Base-by-base conservation (phyloP, 2,888 invertebrate genomes). In the Alentia gelatinosa region DNA sequence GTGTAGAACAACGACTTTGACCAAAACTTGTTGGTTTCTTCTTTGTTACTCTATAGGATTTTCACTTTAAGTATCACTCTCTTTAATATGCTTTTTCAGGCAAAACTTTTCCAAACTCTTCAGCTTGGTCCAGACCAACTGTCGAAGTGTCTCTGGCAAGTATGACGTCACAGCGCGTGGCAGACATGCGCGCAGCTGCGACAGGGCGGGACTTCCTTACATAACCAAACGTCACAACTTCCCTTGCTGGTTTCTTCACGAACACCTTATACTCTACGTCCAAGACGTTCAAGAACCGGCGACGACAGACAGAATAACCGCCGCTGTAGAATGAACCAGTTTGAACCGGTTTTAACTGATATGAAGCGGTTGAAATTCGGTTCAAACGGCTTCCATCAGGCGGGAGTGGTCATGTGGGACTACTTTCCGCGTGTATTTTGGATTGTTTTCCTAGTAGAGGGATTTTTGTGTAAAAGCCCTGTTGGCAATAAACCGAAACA, bases 91-190 rank as follows among this genome's bases (percentile, higher is more conserved):
- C n/a, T n/a, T n/a, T n/a, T 47, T 35, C 91, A 91, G 91, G 91
- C 89, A 40, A 89, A 74, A 30, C 89, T 91, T 33, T 56, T 68
- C 39, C 89, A 89, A 30, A 83, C 89, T 83, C 89, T 91, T 39
- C 89, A 89, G 63, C 89, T 90, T 79, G 89, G 89, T 37, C 89
- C 89, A 35, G 91, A 91, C 37, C 91, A 91, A n/a, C 33, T 91
- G 89, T 90, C 90, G 83, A 89, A 91, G 68, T 91, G 91, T 40
- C 90, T 91, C 90, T 91, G 91, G 91, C 90, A 90, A 42, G 91
- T 91, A 47, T 91, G 91, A 91, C 63, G 30, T 35, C 19, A 35
- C 9, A 26, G 86, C 86, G 40, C 47, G 47, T 42, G 86, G 35
- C 86, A 86, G 37, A 90, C 39, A 63, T 84, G 89, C 26, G 91